Conservation (phyloP, 1,140 invertebrate genomes). For the Nixonia krombeini region DNA sequence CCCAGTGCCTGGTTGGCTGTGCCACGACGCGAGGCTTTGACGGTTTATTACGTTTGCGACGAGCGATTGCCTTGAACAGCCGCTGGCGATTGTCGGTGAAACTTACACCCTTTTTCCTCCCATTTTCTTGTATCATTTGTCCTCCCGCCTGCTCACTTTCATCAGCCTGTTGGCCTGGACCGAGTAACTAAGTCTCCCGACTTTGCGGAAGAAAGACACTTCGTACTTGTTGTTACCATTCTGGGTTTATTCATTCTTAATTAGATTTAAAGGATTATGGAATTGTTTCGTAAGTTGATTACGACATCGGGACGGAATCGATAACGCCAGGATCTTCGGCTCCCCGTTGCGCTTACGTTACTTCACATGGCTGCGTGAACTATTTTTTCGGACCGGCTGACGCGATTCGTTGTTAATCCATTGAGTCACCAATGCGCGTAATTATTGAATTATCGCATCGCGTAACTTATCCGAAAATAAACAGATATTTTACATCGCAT, state of each 20-base stretch:
- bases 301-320: slow-evolving; percentile 46
- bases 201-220: slow-evolving; percentile 56
- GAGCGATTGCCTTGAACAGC: slow-evolving; percentile 64
- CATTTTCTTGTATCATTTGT: slow-evolving; percentile 17
- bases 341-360: neutral
- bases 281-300: slow-evolving; percentile 69
- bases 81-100: slow-evolving; percentile 60
- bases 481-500: no score
- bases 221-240: slow-evolving; percentile 64
- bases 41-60: slow-evolving; percentile 66
- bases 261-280: slow-evolving; percentile 68
- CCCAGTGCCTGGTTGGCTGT: neutral
- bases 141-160: neutral
- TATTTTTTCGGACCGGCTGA: no score
- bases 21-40: slow-evolving; percentile 48
- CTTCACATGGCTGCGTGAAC: no score
- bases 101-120: slow-evolving; percentile 30
- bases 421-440: no score
- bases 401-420: no score
- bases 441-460: no score
- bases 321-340: slow-evolving; percentile 10
- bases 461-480: no score
- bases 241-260: slow-evolving; percentile 56
- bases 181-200: slow-evolving; percentile 57
- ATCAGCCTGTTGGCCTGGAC: slow-evolving; percentile 3